Percentiles rank a stretch among this genome's conserved stretches.
Evolutionary conservation across 2,888 invertebrate species (phyloP).

Genomic region (Plebejus anna): DNA sequence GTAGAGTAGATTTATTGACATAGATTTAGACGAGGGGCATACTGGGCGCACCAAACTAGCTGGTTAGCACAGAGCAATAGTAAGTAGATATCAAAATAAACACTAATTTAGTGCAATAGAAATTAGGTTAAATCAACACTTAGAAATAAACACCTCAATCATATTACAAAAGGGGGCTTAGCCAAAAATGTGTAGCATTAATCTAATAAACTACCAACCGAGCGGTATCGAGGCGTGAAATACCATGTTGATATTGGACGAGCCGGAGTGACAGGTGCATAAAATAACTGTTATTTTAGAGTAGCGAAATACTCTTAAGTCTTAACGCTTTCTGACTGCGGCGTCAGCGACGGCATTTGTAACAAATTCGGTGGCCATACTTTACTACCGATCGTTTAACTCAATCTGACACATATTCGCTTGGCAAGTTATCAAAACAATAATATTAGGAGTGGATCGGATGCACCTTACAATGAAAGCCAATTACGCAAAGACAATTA

Average conservation of each 20-base stretch:
- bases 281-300: slow-evolving; percentile 47
- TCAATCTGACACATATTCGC: slow-evolving; percentile 31
- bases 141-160: neutral
- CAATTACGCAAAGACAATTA: slow-evolving; percentile 46
- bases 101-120: neutral
- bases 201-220: slow-evolving; percentile 32
- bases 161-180: slow-evolving; percentile 11
- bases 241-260: slow-evolving; percentile 60
- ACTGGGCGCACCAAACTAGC: too few species aligned
- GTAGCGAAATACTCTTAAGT: slow-evolving; percentile 37
- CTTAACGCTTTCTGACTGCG: slow-evolving; percentile 39
- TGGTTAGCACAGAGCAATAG: too few species aligned
- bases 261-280: slow-evolving; percentile 52
- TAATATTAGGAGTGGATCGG: slow-evolving; percentile 35
- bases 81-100: neutral
- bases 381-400: slow-evolving; percentile 28
- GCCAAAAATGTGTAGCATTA: slow-evolving; percentile 22
- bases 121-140: neutral
- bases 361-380: slow-evolving; percentile 16
- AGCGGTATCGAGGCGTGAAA: slow-evolving; percentile 40
- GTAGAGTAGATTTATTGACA: neutral
- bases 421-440: slow-evolving; percentile 39
- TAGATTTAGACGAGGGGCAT: neutral
- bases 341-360: slow-evolving; percentile 18
- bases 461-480: slow-evolving; percentile 35